Evolutionary conservation across 2,113 vertebrate genomes (phyloP), one percentile per base, ranked within the genome.

Genomic region (Erythrocercus mccallii): DNA sequence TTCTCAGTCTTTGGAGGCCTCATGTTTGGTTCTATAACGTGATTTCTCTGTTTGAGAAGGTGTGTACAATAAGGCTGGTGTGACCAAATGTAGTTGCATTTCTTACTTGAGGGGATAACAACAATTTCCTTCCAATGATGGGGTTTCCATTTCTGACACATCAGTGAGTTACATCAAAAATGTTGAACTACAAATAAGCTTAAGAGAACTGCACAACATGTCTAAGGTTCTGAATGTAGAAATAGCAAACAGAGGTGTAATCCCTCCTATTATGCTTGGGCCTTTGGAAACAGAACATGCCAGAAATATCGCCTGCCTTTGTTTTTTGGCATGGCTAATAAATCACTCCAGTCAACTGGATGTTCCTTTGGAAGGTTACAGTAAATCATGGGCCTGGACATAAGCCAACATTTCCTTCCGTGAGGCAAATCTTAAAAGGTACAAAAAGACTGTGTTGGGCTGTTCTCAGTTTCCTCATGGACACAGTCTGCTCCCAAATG

Each of bases 321-420:
- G 54, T 38, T 94, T 93, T 88, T 88, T 91, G 79, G 44, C 53
- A 42, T 81, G 71, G 47, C 56, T 80, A 89, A 81, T 91, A 89
- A 95, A 91, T 91, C 7, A 31, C 56, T 70, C 23, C 72, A 74
- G 60, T 93, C 95, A 90, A 93, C 71, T 90, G 90, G 76, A 90
- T 81, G 56, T 78, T 94, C 47, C 37, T 93, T 93, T 81, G 70
- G 81, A 94, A 90, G 78, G 44, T 90, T 95, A 77, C 40, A 92
- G 70, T 90, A 95, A 86, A 82, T 93, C 42, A n/a, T 21, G 40
- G 47, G 22, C 45, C 62, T 95, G 93, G 84, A 81, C 10, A 16
- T 28, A 48, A 69, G 65, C 79, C 91, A 91, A 22, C 0, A 1
- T 81, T 86, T 91, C 57, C 24, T 93, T 93, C 92, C 2, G 1